A percentile compares a stretch with the other conserved stretches of the same genome.
Conservation (phyloP, 2,113 vertebrate genomes). For the Cyphomyrus plagiostoma region DNA sequence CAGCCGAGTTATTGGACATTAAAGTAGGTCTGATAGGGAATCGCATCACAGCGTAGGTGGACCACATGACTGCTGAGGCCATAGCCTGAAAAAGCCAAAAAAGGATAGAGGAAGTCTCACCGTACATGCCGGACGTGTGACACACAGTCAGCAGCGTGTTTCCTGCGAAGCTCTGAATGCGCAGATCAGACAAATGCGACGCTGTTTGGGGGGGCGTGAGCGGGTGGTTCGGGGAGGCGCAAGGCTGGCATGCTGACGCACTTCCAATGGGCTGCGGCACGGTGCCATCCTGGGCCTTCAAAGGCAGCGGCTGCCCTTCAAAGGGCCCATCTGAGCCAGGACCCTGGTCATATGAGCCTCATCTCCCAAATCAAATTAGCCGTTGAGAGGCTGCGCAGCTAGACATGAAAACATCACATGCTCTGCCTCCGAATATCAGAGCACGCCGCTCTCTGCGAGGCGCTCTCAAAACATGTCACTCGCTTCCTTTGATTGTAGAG, state of each 20-base stretch:
- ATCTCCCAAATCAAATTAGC: constrained; percentile 26
- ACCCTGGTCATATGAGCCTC: constrained; percentile 20
- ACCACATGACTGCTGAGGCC: neutral
- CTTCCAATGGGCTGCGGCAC: neutral
- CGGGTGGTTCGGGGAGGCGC: neutral
- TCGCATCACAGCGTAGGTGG: neutral
- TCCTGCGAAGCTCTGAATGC: neutral
- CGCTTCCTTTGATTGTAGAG: neutral
- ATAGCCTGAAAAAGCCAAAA: neutral
- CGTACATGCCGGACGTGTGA: neutral
- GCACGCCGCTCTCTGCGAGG: neutral
- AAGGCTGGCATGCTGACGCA: constrained; percentile 4
- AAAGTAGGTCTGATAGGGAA: neutral
- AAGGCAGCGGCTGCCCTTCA: neutral
- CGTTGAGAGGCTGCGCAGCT: neutral
- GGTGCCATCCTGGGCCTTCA: neutral
- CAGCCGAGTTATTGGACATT: neutral
- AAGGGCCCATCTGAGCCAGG: neutral
- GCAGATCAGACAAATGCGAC: too few species aligned
- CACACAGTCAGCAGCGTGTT: neutral
- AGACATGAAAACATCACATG: constrained; percentile 29
- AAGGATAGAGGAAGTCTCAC: neutral
- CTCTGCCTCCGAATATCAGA: constrained; percentile 15
- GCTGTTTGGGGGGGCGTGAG: neutral
- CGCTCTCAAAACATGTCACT: neutral